Conservation (phyloP, 1,140 invertebrate genomes). For the Aplysia californica region DNA sequence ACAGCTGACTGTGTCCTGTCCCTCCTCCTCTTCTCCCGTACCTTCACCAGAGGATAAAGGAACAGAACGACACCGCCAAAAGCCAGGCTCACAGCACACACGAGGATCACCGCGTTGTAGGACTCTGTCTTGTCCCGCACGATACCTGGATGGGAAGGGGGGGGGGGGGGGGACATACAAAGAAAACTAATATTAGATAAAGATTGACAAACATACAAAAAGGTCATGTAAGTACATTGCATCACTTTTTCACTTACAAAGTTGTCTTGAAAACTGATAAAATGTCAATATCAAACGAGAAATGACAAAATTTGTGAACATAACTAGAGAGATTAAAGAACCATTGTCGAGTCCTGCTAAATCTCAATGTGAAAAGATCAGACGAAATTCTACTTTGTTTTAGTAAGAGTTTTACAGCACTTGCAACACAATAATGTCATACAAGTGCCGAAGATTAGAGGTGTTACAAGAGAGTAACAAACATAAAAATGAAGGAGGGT, state of each 20-base stretch:
- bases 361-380: background rate
- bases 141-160: constrained; percentile 34
- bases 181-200: background rate
- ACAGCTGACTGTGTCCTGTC: background rate
- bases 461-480: too few relatives aligned
- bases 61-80: constrained; percentile 34
- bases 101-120: constrained; percentile 30
- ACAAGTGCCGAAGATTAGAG: too few relatives aligned
- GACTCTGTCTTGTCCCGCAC: constrained; percentile 31
- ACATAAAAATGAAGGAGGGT: too few relatives aligned
- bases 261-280: background rate
- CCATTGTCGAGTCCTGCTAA: background rate
- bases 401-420: too few relatives aligned
- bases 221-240: background rate
- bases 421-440: too few relatives aligned
- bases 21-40: constrained; percentile 22
- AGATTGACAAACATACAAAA: background rate
- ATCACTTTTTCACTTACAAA: background rate
- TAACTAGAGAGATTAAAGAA: background rate
- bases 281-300: background rate
- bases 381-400: background rate
- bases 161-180: too few relatives aligned
- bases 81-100: constrained; percentile 30
- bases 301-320: background rate
- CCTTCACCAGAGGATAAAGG: constrained; percentile 34